Conservation (phyloP, 1,140 invertebrate genomes). For the Eriosoma lanigerum region DNA sequence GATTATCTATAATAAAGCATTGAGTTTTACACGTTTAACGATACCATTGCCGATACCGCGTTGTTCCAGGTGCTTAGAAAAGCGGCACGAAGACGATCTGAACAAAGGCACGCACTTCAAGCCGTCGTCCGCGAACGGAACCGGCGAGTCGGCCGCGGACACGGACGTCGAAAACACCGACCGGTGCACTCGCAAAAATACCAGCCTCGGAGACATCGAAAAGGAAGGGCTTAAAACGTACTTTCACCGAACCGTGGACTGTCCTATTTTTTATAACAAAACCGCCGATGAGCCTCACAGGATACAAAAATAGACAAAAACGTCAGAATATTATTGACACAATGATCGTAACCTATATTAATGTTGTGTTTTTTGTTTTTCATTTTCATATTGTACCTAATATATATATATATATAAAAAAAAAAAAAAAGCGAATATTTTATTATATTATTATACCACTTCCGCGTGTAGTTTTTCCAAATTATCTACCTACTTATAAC, state of each 20-base stretch:
- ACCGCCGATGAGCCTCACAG: background rate
- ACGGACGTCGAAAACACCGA: background rate
- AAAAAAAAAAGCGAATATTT: background rate
- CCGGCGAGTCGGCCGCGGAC: background rate
- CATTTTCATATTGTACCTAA: background rate
- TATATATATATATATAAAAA: background rate
- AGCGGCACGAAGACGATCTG: background rate
- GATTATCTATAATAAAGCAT: no score
- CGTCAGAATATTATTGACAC: background rate
- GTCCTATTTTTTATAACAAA: slow-evolving; percentile 14
- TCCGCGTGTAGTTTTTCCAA: background rate
- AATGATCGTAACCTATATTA: background rate
- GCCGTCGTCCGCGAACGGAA: no score
- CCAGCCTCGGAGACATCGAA: background rate
- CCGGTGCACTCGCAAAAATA: background rate
- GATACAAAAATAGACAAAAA: background rate
- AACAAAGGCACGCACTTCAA: no score
- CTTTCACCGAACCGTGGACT: background rate
- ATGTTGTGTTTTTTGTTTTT: background rate
- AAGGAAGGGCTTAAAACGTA: background rate
- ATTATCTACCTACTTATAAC: background rate
- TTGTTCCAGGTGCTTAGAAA: slow-evolving; percentile 1
- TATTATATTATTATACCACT: background rate
- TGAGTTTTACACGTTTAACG: no score
- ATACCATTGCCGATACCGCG: background rate